A percentile compares a stretch with the other conserved stretches of the same genome.
Conservation (phyloP, 1,140 invertebrate genomes). For the Scaptodrosophila lebanonensis region DNA sequence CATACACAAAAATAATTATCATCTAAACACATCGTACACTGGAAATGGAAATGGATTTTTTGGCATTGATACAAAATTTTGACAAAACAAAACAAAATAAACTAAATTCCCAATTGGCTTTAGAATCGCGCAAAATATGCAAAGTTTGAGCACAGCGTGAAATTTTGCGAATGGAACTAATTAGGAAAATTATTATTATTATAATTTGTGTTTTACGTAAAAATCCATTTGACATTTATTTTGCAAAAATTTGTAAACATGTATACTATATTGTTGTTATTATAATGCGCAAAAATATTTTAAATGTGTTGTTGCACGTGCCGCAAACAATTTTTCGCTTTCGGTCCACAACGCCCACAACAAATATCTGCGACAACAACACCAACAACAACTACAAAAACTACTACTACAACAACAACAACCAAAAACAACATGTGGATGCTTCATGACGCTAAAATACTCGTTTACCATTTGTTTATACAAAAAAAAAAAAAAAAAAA, state of each 20-base stretch:
- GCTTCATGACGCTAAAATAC: no score
- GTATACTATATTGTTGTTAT: neutral
- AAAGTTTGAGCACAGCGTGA: constrained; percentile 1
- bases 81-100: neutral
- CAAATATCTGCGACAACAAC: constrained; percentile 14
- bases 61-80: constrained; percentile 51
- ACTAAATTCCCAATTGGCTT: constrained; percentile 9
- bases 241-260: constrained; percentile 25
- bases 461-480: no score
- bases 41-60: constrained; percentile 55
- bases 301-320: constrained; percentile 32
- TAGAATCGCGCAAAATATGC: constrained; percentile 52
- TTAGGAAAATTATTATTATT: neutral
- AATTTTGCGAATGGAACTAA: neutral
- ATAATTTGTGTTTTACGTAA: neutral
- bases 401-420: constrained; percentile 13
- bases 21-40: constrained; percentile 14
- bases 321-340: constrained; percentile 13
- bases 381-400: constrained; percentile 28
- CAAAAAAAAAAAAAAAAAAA: no score
- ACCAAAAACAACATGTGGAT: constrained; percentile 38
- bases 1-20: constrained; percentile 3
- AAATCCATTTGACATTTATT: neutral
- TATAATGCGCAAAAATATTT: constrained; percentile 10
- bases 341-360: constrained; percentile 21